These are phyloP conservation scores for Anas platyrhynchos DNA, from an alignment of 2,113 vertebrate genomes.

Conservation along the genomic window DNA sequence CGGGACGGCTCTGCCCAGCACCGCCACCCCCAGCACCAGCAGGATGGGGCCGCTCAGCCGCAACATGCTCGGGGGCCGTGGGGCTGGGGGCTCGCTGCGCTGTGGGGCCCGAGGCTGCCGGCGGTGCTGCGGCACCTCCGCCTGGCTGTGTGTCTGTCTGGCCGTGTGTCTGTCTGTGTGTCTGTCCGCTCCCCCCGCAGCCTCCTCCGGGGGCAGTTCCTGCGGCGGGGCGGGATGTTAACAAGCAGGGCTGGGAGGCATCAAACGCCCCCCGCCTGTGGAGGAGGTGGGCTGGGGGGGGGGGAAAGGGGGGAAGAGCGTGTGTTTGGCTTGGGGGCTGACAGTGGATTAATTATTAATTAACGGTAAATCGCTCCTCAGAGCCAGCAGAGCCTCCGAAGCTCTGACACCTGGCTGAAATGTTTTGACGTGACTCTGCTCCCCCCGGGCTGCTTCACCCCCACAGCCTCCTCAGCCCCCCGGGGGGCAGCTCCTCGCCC, in stretches of 20 bases:
- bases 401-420: no score
- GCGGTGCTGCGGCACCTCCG: background rate
- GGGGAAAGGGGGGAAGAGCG: no score
- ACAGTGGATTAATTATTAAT: no score
- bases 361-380: no score
- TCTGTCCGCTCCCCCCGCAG: background rate
- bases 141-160: no score
- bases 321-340: background rate
- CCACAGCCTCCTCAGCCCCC: no score
- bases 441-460: no score
- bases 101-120: background rate
- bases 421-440: no score
- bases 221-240: background rate
- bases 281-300: no score
- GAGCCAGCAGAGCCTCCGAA: no score
- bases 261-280: background rate
- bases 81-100: background rate
- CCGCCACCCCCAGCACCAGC: background rate
- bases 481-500: no score
- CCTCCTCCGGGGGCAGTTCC: background rate
- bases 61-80: background rate
- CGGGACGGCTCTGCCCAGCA: background rate
- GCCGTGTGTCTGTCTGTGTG: no score
- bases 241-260: fast-evolving
- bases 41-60: background rate